Base-by-base conservation (phyloP, 2,797 vertebrate genomes). In the Siniperca scherzeri region DNA sequence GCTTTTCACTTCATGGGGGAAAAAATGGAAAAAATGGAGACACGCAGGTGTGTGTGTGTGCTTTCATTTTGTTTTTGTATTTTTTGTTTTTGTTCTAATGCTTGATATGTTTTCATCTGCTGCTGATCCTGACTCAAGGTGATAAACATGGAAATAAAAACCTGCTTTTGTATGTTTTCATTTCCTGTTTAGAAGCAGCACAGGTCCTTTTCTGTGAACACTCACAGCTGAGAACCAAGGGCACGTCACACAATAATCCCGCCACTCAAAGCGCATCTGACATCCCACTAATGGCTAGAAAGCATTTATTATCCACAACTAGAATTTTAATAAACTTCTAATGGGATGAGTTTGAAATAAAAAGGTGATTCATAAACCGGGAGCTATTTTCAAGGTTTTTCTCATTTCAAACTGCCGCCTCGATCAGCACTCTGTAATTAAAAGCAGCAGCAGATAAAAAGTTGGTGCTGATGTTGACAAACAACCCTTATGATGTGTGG, bases 131-230 rank as follows among this genome's bases (percentile, higher is more conserved):
- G 83, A 91, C 82, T 93, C 89, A 91, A 90, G 89, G 89, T 91
- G 87, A 92, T 91, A 89, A 91, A 91, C 91, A 92, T 79, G 66
- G 83, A 87, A 89, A 91, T 88, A 88, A 91, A 91, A 89, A 84
- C 53, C 77, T n/a, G 62, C 74, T 74, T 92, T 89, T 92, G 89
- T 90, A 52, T 82, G 82, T 83, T 90, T 92, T 86, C 79, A 87
- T 88, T 89, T 89, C 78, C 88, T 75, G 64, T 85, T 87, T 57
- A 70, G 81, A 75, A 44, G 76, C 67, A 30, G 30, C 38, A 0
- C 55, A 16, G 70, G 42, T 70, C 78, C 70, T 56, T 88, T 78
- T 89, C 85, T 74, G 65, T 5, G 9, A 82, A 53, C 68, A 19
- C 81, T 80, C 74, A 21, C 62, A n/a, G 59, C 80, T 82, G 80